These are phyloP conservation scores for Cyaniris semiargus DNA, from an alignment of 2,888 invertebrate genomes.

Conservation along the genomic window DNA sequence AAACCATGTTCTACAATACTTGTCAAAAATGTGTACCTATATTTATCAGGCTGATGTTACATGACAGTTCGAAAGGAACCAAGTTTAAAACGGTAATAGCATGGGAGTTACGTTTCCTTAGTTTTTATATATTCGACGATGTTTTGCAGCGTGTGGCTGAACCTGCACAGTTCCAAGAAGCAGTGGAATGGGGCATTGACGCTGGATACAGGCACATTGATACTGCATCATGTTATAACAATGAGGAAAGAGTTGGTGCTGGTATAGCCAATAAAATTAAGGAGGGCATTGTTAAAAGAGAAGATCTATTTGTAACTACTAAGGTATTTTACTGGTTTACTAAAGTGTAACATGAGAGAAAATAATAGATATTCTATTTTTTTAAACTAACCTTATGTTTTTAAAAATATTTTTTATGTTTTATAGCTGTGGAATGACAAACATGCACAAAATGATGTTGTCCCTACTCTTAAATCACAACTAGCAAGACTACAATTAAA, in stretches of 20 bases:
- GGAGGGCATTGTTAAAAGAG: constrained; percentile 67
- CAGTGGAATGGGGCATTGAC: constrained; percentile 74
- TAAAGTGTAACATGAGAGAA: background rate
- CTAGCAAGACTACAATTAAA: constrained; percentile 83
- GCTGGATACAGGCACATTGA: constrained; percentile 78
- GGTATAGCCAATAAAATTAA: constrained; percentile 72
- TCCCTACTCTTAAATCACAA: constrained; percentile 83
- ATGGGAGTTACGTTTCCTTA: too few species aligned
- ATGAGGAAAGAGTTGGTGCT: constrained; percentile 75
- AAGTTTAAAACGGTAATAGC: too few species aligned
- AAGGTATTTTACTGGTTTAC: constrained; percentile 58
- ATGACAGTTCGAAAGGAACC: too few species aligned
- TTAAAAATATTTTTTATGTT: constrained; percentile 29
- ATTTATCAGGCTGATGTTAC: too few species aligned
- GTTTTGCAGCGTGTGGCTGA: constrained; percentile 58
- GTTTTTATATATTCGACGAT: background rate
- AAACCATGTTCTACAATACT: too few species aligned
- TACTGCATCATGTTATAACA: constrained; percentile 72
- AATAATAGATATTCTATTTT: background rate
- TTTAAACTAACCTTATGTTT: too few species aligned
- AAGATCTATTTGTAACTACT: constrained; percentile 78
- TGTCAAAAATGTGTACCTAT: too few species aligned
- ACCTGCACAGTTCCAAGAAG: constrained; percentile 59
- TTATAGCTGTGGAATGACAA: constrained; percentile 70
- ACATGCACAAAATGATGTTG: constrained; percentile 84